Evolutionary conservation across 2,888 invertebrate species (phyloP), one percentile per base, ranked within the genome.

Genomic region (Lithophane socia): DNA sequence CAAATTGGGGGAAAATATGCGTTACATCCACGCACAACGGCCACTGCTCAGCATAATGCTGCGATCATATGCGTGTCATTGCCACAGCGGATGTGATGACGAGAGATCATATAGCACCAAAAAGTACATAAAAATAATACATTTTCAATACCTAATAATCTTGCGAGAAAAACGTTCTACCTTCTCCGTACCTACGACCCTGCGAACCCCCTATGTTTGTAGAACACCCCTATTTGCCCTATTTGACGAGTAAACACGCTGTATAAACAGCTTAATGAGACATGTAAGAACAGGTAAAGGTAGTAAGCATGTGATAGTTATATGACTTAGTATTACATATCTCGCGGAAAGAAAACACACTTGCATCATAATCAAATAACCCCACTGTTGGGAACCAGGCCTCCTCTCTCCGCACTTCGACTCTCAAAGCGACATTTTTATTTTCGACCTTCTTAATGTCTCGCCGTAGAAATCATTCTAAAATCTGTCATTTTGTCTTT

Each of bases 261-360:
- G 75, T 79, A 29, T 61, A 73, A 61, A 79, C 82, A 79, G 16
- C 82, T 74, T 79, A 79, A 79, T 74, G 82, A 81, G 82, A 52
- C 12, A 56, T 54, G 82, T 81, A 61, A 47, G 72, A 54, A 78
- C 24, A 61, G 0, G 9, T 42, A 44, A 4, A 77, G 47, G 4
- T 18, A 47, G 56, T 47, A 24, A 24, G 12, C 16, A 37, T 47
- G n/a, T n/a, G n/a, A 21, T 29, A 54, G 75, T 47, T 54, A 24
- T 4, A 49, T 0, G 21, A 47, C 4, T 18, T 54, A 13, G 42
- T 7, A 12, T 29, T 44, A 18, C 2, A 18, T 52, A 52, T 7
- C 8, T 52, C 18, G 18, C 8, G 5, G 18, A 8, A 7, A 49
- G 18, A 52, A 52, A 37, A 37, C 37, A 37, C 37, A 37, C 37